phyloP scores from a whole-genome alignment of 1,140 invertebrate species.

The Papilio dardanus region DNA sequence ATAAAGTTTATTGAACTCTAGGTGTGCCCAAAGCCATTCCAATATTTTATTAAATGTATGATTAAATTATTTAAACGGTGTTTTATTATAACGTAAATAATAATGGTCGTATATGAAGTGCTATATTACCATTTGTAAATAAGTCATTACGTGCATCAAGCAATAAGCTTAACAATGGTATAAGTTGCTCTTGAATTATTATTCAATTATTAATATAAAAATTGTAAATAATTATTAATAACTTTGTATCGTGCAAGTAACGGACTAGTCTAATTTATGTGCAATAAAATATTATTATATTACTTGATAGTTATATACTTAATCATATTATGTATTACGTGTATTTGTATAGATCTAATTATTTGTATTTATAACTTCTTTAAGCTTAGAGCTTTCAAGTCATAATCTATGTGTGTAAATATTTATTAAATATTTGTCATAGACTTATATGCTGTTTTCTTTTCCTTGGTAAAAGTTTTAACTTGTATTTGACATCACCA shows the following conservation, averaged over 20 bases:
- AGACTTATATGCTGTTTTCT: constrained; percentile 16
- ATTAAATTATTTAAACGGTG: neutral
- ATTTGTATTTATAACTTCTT: constrained; percentile 26
- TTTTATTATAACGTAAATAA: neutral
- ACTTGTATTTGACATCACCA: neutral
- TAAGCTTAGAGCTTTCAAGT: constrained; percentile 30
- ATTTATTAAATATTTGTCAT: constrained; percentile 35
- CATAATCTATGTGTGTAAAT: constrained; percentile 15
- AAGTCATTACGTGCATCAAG: constrained; percentile 69
- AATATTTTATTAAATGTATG: neutral
- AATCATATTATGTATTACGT: neutral
- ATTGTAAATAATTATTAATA: neutral
- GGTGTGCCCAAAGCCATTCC: neutral
- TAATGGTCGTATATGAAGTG: neutral
- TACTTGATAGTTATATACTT: constrained; percentile 6
- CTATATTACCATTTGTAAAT: neutral
- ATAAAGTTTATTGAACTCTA: neutral
- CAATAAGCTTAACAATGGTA: constrained; percentile 62
- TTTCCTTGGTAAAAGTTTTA: neutral
- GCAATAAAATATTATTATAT: constrained; percentile 14
- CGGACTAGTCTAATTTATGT: constrained; percentile 17
- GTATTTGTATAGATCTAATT: constrained; percentile 5
- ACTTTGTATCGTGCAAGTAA: neutral
- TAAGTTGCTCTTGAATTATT: neutral
- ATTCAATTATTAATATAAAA: neutral